Evolutionary conservation across 2,888 invertebrate species (phyloP).

Genomic region (Stegana nigrithorax): DNA sequence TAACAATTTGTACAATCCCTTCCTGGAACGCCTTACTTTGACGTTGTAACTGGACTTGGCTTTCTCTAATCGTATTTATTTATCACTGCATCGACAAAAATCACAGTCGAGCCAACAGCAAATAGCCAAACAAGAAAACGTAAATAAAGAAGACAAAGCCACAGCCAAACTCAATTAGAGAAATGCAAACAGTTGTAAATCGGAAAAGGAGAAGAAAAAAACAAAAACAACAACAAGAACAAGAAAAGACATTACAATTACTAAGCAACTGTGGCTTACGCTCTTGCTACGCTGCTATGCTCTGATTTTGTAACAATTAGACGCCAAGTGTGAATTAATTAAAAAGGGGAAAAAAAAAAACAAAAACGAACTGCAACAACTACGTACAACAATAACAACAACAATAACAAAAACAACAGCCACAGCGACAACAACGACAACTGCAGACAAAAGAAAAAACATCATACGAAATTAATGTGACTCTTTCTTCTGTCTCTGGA

Average conservation of each 20-base stretch:
- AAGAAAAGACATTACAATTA: too few species aligned
- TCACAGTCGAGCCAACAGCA: conserved; percentile 1
- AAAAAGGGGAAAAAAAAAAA: too few species aligned
- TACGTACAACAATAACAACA: background rate
- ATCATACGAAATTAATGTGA: too few species aligned
- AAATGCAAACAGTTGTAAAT: background rate
- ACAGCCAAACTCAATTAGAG: background rate
- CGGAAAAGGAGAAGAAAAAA: background rate
- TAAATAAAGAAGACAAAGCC: too few species aligned
- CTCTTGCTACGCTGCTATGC: background rate
- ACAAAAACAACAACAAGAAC: background rate
- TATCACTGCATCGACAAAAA: conserved; percentile 1
- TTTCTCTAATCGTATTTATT: conserved; percentile 1
- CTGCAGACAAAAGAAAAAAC: too few species aligned
- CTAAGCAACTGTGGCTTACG: background rate
- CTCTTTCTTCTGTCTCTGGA: too few species aligned
- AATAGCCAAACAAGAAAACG: background rate
- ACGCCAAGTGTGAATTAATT: conserved; percentile 16
- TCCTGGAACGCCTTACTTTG: too few species aligned
- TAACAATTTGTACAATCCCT: too few species aligned
- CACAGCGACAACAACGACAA: background rate
- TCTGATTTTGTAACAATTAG: conserved; percentile 15
- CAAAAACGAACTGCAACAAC: background rate
- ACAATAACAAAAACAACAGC: background rate
- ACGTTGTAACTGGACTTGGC: too few species aligned